Percentiles rank a stretch among this genome's conserved stretches.
Evolutionary conservation across 2,113 vertebrate genomes (phyloP).

Genomic region (Rhegmatorhina hoffmannsi): DNA sequence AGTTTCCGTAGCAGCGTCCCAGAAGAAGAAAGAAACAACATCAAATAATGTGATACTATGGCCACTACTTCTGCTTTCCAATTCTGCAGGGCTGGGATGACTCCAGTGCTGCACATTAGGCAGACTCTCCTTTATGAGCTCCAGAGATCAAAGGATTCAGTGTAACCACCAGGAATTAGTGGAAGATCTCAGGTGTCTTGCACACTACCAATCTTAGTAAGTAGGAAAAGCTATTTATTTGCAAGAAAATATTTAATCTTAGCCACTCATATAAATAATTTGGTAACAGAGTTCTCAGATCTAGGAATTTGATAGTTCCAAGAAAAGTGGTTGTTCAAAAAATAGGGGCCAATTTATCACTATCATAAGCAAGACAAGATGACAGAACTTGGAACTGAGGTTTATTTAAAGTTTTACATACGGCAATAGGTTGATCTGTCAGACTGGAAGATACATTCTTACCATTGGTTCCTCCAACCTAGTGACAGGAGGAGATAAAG

Average conservation of each 20-base stretch:
- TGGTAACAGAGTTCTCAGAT: background rate
- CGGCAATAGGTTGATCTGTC: conserved; percentile 79
- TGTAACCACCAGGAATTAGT: background rate
- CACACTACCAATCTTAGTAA: background rate
- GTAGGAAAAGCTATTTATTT: background rate
- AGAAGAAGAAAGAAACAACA: conserved; percentile 46
- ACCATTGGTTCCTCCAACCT: conserved; percentile 80
- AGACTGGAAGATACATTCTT: conserved; percentile 78
- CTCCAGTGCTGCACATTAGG: background rate
- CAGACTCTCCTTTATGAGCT: background rate
- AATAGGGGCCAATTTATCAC: conserved; percentile 72
- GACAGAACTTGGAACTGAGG: conserved; percentile 73
- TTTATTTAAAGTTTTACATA: conserved; percentile 76
- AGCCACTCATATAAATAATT: background rate
- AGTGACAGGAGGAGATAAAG: conserved; percentile 76
- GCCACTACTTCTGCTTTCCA: conserved; percentile 58
- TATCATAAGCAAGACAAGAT: conserved; percentile 53
- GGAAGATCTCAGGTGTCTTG: background rate
- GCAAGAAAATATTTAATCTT: background rate
- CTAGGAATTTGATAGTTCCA: conserved; percentile 23
- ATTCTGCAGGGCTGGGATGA: background rate
- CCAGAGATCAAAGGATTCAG: background rate
- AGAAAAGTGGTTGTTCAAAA: background rate
- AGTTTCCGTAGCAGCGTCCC: conserved; percentile 39
- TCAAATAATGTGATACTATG: conserved; percentile 60